These are phyloP conservation scores for Drosophila nikananu DNA, from an alignment of 1,140 invertebrate genomes.

Conservation along the genomic window DNA sequence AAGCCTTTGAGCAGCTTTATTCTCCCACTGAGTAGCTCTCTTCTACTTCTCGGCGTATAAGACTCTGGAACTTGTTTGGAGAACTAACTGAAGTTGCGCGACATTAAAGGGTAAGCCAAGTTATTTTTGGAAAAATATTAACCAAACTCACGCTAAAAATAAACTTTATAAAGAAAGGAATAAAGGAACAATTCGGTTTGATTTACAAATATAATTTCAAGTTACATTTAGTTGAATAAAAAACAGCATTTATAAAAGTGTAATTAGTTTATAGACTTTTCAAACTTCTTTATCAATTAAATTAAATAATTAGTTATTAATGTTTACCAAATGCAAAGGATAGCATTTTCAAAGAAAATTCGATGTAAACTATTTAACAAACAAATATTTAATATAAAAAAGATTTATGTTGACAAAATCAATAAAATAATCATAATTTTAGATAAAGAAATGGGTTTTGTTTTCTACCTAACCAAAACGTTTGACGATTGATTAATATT, in stretches of 20 bases:
- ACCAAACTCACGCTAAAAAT: not conserved
- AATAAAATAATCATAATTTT: not conserved
- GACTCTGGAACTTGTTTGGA: conserved; percentile 28
- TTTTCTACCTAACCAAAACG: not conserved
- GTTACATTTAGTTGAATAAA: not conserved
- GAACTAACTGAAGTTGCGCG: not conserved
- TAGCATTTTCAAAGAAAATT: not conserved
- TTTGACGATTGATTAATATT: not conserved
- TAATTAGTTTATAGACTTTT: not conserved
- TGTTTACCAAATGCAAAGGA: too few species aligned
- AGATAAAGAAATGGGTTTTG: not conserved
- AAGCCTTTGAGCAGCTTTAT: conserved; percentile 15
- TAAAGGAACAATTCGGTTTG: too few species aligned
- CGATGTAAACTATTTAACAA: not conserved
- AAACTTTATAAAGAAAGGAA: too few species aligned
- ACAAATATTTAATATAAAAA: not conserved
- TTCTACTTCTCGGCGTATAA: conserved; percentile 29
- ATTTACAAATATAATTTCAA: not conserved
- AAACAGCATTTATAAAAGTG: not conserved
- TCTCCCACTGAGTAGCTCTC: conserved; percentile 14
- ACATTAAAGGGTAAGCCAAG: not conserved
- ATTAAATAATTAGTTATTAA: not conserved
- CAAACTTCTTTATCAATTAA: not conserved
- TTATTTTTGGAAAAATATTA: conserved; percentile 11
- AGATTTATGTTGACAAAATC: too few species aligned